phyloP scores from a whole-genome alignment of 2,888 invertebrate genomes.

The Macrosoma leucophasiata region DNA sequence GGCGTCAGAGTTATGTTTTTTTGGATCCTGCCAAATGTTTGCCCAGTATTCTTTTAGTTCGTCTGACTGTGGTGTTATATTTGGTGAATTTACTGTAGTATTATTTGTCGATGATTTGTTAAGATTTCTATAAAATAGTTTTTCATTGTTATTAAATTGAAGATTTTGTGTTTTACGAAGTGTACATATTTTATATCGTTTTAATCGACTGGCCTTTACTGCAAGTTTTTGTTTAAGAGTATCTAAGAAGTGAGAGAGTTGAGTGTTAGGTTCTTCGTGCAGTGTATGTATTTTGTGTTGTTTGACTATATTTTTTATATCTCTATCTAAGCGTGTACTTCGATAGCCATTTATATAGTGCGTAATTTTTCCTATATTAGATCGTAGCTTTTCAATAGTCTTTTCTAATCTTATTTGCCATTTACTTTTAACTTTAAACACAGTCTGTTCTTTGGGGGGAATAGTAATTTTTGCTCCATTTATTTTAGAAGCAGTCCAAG shows the following conservation, averaged over 20 bases:
- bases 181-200: conserved; percentile 16
- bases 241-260: conserved; percentile 8
- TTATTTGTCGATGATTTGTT: neutral
- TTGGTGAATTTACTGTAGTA: too few species aligned
- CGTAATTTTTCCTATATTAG: conserved; percentile 13
- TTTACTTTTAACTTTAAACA: conserved; percentile 1
- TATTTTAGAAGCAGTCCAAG: conserved; percentile 2
- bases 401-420: conserved; percentile 21
- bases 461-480: conserved; percentile 4
- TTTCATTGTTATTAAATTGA: conserved; percentile 18
- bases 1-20: too few species aligned
- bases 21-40: too few species aligned
- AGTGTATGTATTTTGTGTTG: conserved; percentile 11
- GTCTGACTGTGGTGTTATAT: too few species aligned
- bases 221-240: conserved; percentile 17
- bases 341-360: conserved; percentile 13
- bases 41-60: too few species aligned
- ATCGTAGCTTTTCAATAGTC: conserved; percentile 12
- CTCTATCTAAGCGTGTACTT: conserved; percentile 5
- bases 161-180: conserved; percentile 17
- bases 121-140: conserved; percentile 14
- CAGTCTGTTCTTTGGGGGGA: neutral
- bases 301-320: conserved; percentile 6
- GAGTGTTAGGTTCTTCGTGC: conserved; percentile 11
- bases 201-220: conserved; percentile 5